Evolutionary conservation across 2,888 invertebrate species (phyloP).

Genomic region (Acronicta leporina): DNA sequence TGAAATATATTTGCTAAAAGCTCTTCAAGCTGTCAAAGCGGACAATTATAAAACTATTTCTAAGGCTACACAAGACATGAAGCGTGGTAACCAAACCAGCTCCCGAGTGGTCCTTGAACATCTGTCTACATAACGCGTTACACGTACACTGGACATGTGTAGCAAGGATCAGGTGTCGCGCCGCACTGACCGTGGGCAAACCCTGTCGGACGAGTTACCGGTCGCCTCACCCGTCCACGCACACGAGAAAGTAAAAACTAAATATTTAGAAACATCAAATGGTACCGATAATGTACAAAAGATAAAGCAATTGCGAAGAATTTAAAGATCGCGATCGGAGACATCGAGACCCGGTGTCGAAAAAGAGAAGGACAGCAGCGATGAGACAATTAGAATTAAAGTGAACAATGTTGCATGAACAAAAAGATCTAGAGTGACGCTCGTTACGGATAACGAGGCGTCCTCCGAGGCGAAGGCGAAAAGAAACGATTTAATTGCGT

Average conservation of each 20-base stretch:
- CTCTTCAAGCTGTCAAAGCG: conserved; percentile 12
- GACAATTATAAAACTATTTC: conserved; percentile 25
- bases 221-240: conserved; percentile 60
- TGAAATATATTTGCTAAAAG: conserved; percentile 27
- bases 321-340: conserved; percentile 51
- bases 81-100: conserved; percentile 57
- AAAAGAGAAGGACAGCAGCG: conserved; percentile 51
- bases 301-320: conserved; percentile 54
- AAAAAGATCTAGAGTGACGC: conserved; percentile 66
- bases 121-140: conserved; percentile 70
- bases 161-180: conserved; percentile 85
- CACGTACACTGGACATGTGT: conserved; percentile 74
- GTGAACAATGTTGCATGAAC: conserved; percentile 68
- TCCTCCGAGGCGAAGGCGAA: conserved; percentile 70
- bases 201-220: conserved; percentile 77
- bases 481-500: conserved; percentile 80
- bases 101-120: conserved; percentile 69
- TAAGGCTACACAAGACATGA: conserved; percentile 37
- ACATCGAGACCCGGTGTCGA: conserved; percentile 43
- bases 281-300: conserved; percentile 57
- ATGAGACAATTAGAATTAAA: conserved; percentile 67
- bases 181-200: conserved; percentile 83
- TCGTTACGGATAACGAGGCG: conserved; percentile 72
- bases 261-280: conserved; percentile 64
- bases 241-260: conserved; percentile 74